phyloP scores from a whole-genome alignment of 1,140 invertebrate genomes.

The Aphidius ervi region DNA sequence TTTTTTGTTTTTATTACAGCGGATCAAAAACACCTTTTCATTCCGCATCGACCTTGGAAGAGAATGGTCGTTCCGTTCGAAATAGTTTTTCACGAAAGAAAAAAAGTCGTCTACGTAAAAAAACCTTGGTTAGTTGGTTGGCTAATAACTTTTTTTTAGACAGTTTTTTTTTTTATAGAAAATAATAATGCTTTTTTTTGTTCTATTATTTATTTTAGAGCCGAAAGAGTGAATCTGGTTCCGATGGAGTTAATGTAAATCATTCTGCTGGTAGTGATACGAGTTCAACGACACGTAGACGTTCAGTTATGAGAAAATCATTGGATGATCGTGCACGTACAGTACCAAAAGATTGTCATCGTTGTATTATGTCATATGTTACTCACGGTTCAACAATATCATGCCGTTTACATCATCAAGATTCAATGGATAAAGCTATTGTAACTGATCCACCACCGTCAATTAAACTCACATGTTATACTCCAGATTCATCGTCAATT shows the following conservation, averaged over 20 bases:
- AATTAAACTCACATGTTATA: constrained; percentile 36
- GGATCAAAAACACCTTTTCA: constrained; percentile 43
- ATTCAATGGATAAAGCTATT: constrained; percentile 54
- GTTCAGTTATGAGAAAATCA: constrained; percentile 35
- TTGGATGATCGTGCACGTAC: constrained; percentile 30
- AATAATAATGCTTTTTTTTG: background rate
- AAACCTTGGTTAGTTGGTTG: constrained; percentile 50
- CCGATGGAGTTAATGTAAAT: constrained; percentile 48
- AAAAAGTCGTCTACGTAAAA: constrained; percentile 64
- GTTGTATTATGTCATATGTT: constrained; percentile 49
- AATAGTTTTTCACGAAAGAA: constrained; percentile 62
- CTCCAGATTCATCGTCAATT: constrained; percentile 38
- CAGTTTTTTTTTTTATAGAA: constrained; percentile 2
- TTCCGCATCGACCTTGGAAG: constrained; percentile 48
- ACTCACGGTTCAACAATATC: constrained; percentile 68
- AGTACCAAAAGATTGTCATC: constrained; percentile 30
- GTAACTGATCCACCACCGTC: constrained; percentile 60
- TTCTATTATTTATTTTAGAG: constrained; percentile 35
- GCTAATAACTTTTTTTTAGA: constrained; percentile 1
- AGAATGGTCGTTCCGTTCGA: constrained; percentile 41
- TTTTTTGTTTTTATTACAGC: constrained; percentile 29
- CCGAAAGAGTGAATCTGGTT: constrained; percentile 60
- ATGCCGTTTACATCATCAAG: constrained; percentile 53
- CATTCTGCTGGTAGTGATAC: constrained; percentile 48
- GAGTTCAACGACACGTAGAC: constrained; percentile 35